Conservation (phyloP, 1,140 invertebrate species). For the Marisa cornuarietis region DNA sequence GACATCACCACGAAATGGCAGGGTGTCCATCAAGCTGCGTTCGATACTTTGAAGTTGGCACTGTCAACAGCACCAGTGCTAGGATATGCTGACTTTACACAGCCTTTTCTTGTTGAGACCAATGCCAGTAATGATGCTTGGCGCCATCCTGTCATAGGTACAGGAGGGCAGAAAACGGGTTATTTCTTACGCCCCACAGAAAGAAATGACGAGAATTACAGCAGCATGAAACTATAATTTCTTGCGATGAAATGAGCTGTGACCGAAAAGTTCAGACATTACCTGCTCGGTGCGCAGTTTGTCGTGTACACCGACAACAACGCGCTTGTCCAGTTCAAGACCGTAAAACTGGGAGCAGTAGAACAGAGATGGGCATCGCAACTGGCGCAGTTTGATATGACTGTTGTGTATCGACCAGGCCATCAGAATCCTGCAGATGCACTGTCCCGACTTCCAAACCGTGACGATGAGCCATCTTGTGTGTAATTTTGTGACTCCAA, state of each 20-base stretch:
- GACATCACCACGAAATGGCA: too few relatives aligned
- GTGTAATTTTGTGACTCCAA: too few relatives aligned
- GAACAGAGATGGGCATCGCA: too few relatives aligned
- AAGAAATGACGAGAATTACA: slow-evolving; percentile 21
- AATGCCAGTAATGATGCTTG: slow-evolving; percentile 25
- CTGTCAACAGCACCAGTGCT: slow-evolving; percentile 26
- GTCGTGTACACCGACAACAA: too few relatives aligned
- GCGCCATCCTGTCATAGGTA: slow-evolving; percentile 25
- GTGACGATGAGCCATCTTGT: too few relatives aligned
- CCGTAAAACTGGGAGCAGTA: too few relatives aligned
- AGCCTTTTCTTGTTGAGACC: slow-evolving; percentile 24
- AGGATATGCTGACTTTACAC: slow-evolving; percentile 26
- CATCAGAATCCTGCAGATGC: too few relatives aligned
- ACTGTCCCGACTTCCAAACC: too few relatives aligned
- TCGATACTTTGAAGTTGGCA: slow-evolving; percentile 18
- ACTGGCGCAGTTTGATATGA: too few relatives aligned
- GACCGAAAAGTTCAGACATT: slow-evolving; percentile 17
- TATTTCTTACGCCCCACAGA: slow-evolving; percentile 24
- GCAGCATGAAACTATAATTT: slow-evolving; percentile 22
- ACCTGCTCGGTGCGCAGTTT: slow-evolving; percentile 26
- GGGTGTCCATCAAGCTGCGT: background rate
- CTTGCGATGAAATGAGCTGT: slow-evolving; percentile 24
- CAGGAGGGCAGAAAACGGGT: slow-evolving; percentile 19
- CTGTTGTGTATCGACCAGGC: too few relatives aligned
- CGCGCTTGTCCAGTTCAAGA: too few relatives aligned